Evolutionary conservation across 1,140 invertebrate genomes (phyloP).

Genomic region (Ditylenchus dipsaci): DNA sequence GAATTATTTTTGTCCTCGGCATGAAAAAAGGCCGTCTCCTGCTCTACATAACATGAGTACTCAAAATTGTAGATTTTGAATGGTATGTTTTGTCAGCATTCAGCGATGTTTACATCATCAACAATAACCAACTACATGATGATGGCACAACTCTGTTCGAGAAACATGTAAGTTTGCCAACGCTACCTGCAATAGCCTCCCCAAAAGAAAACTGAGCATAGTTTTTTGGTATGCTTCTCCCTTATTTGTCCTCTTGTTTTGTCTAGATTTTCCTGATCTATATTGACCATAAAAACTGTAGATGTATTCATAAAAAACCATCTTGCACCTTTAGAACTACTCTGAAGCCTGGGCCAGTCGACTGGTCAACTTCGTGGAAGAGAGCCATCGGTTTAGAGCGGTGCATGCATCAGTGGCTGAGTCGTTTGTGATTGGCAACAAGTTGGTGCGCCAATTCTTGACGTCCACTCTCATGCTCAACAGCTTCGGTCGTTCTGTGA

Average conservation of each 20-base stretch:
- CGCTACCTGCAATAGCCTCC: no score
- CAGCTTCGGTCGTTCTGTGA: neutral
- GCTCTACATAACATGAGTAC: no score
- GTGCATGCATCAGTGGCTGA: neutral
- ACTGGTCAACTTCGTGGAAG: neutral
- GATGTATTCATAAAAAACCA: no score
- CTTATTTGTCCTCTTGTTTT: no score
- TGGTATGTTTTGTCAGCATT: conserved; percentile 1
- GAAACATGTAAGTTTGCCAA: neutral
- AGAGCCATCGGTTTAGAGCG: neutral
- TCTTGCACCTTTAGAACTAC: neutral
- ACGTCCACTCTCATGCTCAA: neutral
- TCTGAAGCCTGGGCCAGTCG: neutral
- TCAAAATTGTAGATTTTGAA: neutral
- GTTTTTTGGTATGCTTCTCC: no score
- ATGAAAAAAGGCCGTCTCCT: no score
- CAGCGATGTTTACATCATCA: neutral
- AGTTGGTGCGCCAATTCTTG: neutral
- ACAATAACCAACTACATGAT: neutral
- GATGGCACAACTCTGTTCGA: neutral
- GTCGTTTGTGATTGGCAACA: conserved; percentile 1
- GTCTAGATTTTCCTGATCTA: no score
- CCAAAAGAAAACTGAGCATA: no score
- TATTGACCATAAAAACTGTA: no score
- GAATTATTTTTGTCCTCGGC: no score